Conservation (phyloP, 2,113 vertebrate genomes). For the Channa maculata region DNA sequence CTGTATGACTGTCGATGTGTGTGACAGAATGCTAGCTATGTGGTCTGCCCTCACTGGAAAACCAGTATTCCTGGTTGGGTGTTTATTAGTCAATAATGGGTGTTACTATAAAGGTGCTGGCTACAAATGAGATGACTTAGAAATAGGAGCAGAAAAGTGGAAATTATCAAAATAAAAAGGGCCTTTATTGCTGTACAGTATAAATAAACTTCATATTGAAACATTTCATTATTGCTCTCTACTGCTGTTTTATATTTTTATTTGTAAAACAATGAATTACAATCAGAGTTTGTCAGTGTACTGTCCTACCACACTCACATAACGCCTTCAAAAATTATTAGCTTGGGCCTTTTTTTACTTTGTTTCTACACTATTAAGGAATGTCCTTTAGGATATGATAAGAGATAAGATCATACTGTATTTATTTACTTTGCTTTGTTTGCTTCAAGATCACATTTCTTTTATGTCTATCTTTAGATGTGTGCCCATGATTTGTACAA, state of each 20-base stretch:
- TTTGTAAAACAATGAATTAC: too few relatives aligned
- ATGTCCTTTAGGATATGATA: neutral
- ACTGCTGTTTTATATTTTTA: too few relatives aligned
- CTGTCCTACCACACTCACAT: too few relatives aligned
- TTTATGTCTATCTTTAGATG: neutral
- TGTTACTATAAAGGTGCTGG: conserved; percentile 23
- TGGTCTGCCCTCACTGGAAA: conserved; percentile 59
- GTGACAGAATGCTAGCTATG: conserved; percentile 77
- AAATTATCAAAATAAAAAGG: neutral
- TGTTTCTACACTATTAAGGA: neutral
- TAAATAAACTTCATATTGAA: too few relatives aligned
- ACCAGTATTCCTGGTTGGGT: conserved; percentile 79
- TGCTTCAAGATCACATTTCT: conserved; percentile 13
- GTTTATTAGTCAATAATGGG: conserved; percentile 43
- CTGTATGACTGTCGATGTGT: conserved; percentile 65
- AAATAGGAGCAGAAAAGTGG: conserved; percentile 6
- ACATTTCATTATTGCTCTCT: too few relatives aligned
- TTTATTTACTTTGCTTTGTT: neutral
- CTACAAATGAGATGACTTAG: conserved; percentile 26
- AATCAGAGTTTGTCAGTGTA: too few relatives aligned
- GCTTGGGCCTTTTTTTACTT: too few relatives aligned
- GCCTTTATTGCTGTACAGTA: neutral
- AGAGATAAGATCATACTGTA: too few relatives aligned
- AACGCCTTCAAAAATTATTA: too few relatives aligned
- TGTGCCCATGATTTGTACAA: neutral